Base-by-base conservation (phyloP, 23 tunicate species). In the Aplidium turbinatum region DNA sequence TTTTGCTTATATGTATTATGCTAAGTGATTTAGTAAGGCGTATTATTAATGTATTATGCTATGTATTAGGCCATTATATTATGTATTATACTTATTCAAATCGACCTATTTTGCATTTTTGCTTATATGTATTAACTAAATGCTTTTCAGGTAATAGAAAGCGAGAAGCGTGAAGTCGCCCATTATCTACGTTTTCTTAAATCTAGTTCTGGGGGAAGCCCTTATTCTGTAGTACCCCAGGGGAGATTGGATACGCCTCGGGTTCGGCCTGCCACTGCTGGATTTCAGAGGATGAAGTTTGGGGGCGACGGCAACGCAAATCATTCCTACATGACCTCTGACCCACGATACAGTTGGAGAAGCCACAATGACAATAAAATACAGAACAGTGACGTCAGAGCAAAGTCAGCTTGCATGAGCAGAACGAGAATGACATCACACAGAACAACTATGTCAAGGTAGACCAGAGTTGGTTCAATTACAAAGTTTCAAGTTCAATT, bases 391-490 rank as follows among this genome's bases (percentile, higher is more conserved):
- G 45, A 56, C 35, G 62, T 23, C 32, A 56, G 85, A 55, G 77
- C 75, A 1, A 68, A 68, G 23, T 80, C 85, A 13, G 85, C 85
- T 27, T 57, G 63, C 69, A 80, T 80, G 58, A 80, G 77, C 77
- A 69, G 77, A 31, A 1, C 69, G 27, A 54, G 85, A 30, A 39
- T 80, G 55, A 57, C 31, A 29, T 32, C 75, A 13, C 38, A 42
- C 33, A 73, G 56, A 54, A 80, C 76, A 7, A 69, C 77, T 7
- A 55, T 80, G 85, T 23, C 77, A 57, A 80, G 85, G 83, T 78
- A 7, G 16, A 16, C 9, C 16, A n/a, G n/a, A n/a, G n/a, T n/a
- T n/a, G n/a, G n/a, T n/a, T n/a, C n/a, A n/a, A n/a, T n/a, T n/a
- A 4, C n/a, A n/a, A n/a, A n/a, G n/a, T n/a, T n/a, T n/a, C n/a